A percentile compares a stretch with the other conserved stretches of the same genome.
Conservation (phyloP, 2,888 invertebrate genomes). For the Pimpla rufipes region DNA sequence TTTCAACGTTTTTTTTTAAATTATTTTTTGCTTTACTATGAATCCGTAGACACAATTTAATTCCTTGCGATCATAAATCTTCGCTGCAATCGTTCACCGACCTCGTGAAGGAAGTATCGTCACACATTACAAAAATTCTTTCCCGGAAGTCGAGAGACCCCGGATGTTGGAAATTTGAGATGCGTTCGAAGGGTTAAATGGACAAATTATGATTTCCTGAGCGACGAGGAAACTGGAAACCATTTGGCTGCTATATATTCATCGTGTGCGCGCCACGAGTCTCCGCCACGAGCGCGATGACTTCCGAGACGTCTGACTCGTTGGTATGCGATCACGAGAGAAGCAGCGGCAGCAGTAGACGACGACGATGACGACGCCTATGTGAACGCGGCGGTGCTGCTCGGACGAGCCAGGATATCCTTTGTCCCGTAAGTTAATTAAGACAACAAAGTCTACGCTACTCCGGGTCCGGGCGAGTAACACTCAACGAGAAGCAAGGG, state of each 20-base stretch:
- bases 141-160: neutral
- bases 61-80: no score
- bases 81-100: no score
- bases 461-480: slow-evolving; percentile 56
- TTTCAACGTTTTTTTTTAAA: no score
- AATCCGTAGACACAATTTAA: no score
- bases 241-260: neutral
- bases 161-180: neutral
- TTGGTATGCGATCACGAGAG: slow-evolving; percentile 32
- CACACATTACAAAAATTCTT: no score
- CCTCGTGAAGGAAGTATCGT: no score
- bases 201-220: neutral
- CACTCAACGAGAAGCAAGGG: slow-evolving; percentile 47
- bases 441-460: slow-evolving; percentile 81
- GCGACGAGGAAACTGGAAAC: neutral
- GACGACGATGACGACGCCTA: slow-evolving; percentile 22
- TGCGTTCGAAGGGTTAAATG: neutral
- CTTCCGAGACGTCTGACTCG: slow-evolving; percentile 35
- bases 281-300: slow-evolving; percentile 29
- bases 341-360: slow-evolving; percentile 10
- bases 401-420: slow-evolving; percentile 57
- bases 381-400: slow-evolving; percentile 25
- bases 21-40: no score
- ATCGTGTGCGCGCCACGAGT: slow-evolving; percentile 2
- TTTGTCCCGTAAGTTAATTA: slow-evolving; percentile 81